Conservation (phyloP, 2,113 vertebrate species). For the Vulpes ferrilata region DNA sequence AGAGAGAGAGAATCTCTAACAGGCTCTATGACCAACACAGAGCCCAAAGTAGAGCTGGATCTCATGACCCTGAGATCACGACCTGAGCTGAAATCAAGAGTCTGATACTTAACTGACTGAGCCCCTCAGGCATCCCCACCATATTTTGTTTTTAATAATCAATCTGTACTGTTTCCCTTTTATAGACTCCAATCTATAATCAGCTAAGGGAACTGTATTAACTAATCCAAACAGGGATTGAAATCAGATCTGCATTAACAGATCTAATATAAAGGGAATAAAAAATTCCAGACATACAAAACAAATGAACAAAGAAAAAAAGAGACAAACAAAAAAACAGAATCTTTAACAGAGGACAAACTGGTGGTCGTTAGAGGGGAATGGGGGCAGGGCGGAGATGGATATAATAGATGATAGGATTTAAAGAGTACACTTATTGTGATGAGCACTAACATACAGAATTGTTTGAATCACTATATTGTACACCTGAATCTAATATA, state of each 20-base stretch:
- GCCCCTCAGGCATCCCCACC: too few species aligned
- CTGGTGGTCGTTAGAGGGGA: background rate
- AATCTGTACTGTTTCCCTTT: background rate
- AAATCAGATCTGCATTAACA: background rate
- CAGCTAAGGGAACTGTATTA: background rate
- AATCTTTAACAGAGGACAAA: background rate
- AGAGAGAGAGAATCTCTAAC: too few species aligned
- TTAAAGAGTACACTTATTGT: background rate
- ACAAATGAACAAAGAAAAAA: background rate
- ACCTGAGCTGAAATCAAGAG: too few species aligned
- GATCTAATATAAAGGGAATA: background rate
- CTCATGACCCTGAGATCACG: too few species aligned
- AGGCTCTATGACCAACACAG: too few species aligned
- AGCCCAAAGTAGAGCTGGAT: too few species aligned
- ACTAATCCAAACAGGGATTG: background rate
- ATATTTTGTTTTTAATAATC: background rate
- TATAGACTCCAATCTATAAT: background rate
- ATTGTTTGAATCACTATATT: background rate
- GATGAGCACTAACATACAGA: background rate
- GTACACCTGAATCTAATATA: background rate
- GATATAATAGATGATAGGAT: background rate
- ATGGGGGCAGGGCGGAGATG: background rate
- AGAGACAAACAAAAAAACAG: background rate
- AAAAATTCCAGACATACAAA: slow-evolving; percentile 7
- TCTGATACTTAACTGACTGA: too few species aligned